Conservation (phyloP, 2,113 vertebrate species). For the Melanerpes formicivorus region DNA sequence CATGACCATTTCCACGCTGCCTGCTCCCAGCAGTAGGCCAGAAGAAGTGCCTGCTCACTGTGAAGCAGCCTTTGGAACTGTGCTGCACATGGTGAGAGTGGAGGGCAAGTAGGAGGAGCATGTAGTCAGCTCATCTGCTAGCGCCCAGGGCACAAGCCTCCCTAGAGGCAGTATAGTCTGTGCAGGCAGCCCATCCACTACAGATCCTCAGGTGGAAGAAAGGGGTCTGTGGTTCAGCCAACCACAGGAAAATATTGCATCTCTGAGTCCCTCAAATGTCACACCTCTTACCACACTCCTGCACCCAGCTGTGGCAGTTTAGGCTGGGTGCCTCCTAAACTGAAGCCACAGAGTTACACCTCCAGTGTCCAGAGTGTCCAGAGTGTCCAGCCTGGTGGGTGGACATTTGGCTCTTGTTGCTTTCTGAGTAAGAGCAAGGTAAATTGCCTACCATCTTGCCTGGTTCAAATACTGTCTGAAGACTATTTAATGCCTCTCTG, state of each 20-base stretch:
- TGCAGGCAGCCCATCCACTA: rapidly evolving
- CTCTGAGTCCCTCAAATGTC: background rate
- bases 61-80: background rate
- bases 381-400: too few relatives aligned
- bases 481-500: too few relatives aligned
- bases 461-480: too few relatives aligned
- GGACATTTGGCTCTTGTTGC: too few relatives aligned
- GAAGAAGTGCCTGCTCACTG: background rate
- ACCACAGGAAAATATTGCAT: background rate
- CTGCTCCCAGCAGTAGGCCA: background rate
- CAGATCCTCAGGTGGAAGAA: background rate
- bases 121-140: background rate
- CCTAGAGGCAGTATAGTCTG: background rate
- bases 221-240: rapidly evolving
- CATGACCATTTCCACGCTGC: background rate
- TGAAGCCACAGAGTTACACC: too few relatives aligned
- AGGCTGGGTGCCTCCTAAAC: too few relatives aligned
- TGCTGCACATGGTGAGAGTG: too few relatives aligned
- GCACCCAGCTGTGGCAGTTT: background rate
- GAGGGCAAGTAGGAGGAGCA: too few relatives aligned
- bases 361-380: too few relatives aligned
- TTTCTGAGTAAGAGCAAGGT: too few relatives aligned
- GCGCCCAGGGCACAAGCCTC: background rate
- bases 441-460: too few relatives aligned
- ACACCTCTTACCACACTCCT: background rate